Conservation (phyloP, 2,797 vertebrate genomes). For the Psittacula echo region DNA sequence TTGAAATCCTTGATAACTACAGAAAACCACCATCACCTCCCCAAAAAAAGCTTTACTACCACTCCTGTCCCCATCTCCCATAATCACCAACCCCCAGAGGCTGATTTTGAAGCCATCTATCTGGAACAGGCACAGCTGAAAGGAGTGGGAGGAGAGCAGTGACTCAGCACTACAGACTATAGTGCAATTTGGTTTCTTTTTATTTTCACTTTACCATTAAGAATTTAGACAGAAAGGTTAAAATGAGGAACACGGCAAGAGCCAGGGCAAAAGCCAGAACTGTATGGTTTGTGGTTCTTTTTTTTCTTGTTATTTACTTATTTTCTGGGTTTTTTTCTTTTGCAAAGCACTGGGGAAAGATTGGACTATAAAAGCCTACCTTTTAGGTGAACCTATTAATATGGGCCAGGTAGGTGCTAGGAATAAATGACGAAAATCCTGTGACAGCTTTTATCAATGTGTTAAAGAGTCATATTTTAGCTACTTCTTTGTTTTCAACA, state of each 20-base stretch:
- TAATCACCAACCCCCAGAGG: slow-evolving; percentile 16
- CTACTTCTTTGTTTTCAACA: slow-evolving; percentile 47
- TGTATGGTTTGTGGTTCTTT: neutral
- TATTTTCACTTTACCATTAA: neutral
- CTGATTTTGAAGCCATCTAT: slow-evolving; percentile 38
- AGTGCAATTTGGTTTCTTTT: slow-evolving; percentile 15
- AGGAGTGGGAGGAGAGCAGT: slow-evolving; percentile 56
- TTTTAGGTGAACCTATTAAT: neutral
- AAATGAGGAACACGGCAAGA: neutral
- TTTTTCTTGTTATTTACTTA: neutral
- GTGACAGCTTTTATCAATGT: neutral
- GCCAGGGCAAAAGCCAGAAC: neutral
- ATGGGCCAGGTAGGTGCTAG: neutral
- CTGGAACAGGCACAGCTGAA: slow-evolving; percentile 45
- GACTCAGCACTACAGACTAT: slow-evolving; percentile 49
- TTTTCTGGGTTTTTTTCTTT: neutral
- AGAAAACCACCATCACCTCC: neutral
- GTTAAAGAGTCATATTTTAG: slow-evolving; percentile 36
- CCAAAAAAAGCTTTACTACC: neutral
- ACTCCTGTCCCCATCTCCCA: neutral
- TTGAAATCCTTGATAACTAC: neutral
- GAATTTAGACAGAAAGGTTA: neutral
- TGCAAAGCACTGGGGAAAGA: neutral
- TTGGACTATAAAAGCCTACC: neutral
- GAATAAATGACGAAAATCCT: slow-evolving; percentile 23